Conservation (phyloP, 2,113 vertebrate species). For the Cottus gobio region DNA sequence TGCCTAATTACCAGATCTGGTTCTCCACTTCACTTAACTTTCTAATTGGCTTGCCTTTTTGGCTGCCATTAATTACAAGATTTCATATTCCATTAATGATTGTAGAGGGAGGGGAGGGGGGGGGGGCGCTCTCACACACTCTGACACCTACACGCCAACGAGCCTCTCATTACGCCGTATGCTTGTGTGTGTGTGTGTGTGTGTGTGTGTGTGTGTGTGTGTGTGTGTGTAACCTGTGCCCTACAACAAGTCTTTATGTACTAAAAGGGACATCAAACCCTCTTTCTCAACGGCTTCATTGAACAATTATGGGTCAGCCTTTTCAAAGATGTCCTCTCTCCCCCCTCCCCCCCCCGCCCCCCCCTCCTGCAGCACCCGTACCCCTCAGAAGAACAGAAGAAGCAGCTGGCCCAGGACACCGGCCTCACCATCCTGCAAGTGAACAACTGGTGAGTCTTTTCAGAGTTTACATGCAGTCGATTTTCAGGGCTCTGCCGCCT, state of each 20-base stretch:
- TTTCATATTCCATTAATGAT: conserved; percentile 97
- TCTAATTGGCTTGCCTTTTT: conserved; percentile 98
- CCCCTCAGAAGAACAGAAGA: conserved; percentile 99
- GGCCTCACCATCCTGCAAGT: conserved; percentile 99
- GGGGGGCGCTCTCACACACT: too few species aligned
- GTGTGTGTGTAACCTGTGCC: conserved; percentile 43
- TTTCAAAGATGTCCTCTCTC: too few species aligned
- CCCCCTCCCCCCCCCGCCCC: too few species aligned
- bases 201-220: conserved; percentile 20
- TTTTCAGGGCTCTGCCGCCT: too few species aligned
- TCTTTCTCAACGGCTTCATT: conserved; percentile 40
- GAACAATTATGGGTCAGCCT: conserved; percentile 54
- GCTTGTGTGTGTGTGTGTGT: too few species aligned
- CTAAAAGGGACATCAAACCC: conserved; percentile 28
- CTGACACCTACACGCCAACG: conserved; percentile 52
- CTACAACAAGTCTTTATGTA: conserved; percentile 24
- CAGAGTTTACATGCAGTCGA: too few species aligned
- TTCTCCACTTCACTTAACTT: conserved; percentile 98
- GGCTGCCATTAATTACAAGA: conserved; percentile 97
- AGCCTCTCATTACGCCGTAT: conserved; percentile 40
- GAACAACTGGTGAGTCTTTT: conserved; percentile 99
- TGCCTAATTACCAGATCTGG: conserved; percentile 90
- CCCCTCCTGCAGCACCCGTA: conserved; percentile 95
- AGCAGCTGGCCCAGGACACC: too few species aligned
- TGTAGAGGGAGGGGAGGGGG: conserved; percentile 56